These are phyloP conservation scores for Scaptomyza flava DNA, from an alignment of 2,888 invertebrate genomes.

Conservation along the genomic window DNA sequence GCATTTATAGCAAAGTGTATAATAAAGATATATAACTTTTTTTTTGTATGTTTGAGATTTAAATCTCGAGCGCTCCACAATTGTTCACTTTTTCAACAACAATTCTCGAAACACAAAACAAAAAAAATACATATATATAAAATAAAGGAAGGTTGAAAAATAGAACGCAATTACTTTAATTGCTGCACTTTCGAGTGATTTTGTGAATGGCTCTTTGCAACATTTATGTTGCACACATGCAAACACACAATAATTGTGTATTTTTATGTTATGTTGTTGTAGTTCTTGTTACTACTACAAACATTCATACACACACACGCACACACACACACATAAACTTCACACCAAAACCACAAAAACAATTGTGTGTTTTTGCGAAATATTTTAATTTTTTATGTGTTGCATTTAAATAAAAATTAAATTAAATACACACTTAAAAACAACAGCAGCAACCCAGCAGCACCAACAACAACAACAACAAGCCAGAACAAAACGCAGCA, in stretches of 20 bases:
- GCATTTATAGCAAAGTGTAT: too few species aligned
- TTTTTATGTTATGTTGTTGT: slow-evolving; percentile 12
- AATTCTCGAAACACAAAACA: not conserved
- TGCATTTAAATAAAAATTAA: slow-evolving; percentile 68
- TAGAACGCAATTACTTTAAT: slow-evolving; percentile 13
- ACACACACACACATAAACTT: not conserved
- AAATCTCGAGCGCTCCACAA: not conserved
- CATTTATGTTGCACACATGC: slow-evolving; percentile 2
- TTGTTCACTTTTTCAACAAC: slow-evolving; percentile 1
- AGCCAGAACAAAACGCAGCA: slow-evolving; percentile 23
- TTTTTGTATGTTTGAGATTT: slow-evolving; percentile 1
- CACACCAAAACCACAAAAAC: not conserved
- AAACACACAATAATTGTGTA: slow-evolving; percentile 15
- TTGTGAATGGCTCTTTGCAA: slow-evolving; percentile 13
- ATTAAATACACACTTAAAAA: slow-evolving; percentile 66
- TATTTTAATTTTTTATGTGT: slow-evolving; percentile 45
- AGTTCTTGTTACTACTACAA: slow-evolving; percentile 14
- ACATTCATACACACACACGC: not conserved
- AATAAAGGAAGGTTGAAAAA: not conserved
- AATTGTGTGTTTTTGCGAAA: slow-evolving; percentile 28
- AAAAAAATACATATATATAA: too few species aligned
- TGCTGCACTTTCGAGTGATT: slow-evolving; percentile 10
- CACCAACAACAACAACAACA: slow-evolving; percentile 20
- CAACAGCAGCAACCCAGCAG: slow-evolving; percentile 20
- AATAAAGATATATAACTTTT: not conserved